These are phyloP conservation scores for Plebejus argus DNA, from an alignment of 2,888 invertebrate species.

Conservation along the genomic window DNA sequence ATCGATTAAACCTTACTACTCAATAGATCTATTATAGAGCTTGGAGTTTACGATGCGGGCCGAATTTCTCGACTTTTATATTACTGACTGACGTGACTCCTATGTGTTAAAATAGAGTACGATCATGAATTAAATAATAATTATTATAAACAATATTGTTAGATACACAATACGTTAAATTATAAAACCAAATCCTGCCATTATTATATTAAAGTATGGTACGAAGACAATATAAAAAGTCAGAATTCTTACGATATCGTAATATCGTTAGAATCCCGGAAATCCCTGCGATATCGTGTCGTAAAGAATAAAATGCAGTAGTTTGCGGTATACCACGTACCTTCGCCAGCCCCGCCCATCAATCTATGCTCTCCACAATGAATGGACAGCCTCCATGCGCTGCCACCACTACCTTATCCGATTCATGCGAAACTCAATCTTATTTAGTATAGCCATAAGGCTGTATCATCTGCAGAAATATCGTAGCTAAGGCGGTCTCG, in stretches of 20 bases:
- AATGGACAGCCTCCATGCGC: constrained; percentile 68
- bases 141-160: too few species aligned
- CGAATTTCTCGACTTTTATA: too few species aligned
- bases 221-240: too few species aligned
- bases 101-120: too few species aligned
- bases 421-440: constrained; percentile 45
- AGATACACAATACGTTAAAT: too few species aligned
- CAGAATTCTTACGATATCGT: neutral
- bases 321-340: constrained; percentile 66
- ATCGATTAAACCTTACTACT: too few species aligned
- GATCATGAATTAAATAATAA: too few species aligned
- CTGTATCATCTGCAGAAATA: constrained; percentile 42
- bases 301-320: constrained; percentile 17
- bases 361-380: constrained; percentile 76
- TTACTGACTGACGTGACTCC: too few species aligned
- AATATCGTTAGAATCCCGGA: neutral
- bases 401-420: constrained; percentile 46
- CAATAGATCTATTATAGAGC: too few species aligned
- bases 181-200: too few species aligned
- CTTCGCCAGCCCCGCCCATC: constrained; percentile 68
- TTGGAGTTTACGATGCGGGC: too few species aligned
- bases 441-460: constrained; percentile 45
- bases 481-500: constrained; percentile 53
- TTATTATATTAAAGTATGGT: too few species aligned
- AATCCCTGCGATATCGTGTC: neutral